These are phyloP conservation scores for Nothobranchius furzeri DNA, from an alignment of 2,113 vertebrate genomes.

Conservation along the genomic window DNA sequence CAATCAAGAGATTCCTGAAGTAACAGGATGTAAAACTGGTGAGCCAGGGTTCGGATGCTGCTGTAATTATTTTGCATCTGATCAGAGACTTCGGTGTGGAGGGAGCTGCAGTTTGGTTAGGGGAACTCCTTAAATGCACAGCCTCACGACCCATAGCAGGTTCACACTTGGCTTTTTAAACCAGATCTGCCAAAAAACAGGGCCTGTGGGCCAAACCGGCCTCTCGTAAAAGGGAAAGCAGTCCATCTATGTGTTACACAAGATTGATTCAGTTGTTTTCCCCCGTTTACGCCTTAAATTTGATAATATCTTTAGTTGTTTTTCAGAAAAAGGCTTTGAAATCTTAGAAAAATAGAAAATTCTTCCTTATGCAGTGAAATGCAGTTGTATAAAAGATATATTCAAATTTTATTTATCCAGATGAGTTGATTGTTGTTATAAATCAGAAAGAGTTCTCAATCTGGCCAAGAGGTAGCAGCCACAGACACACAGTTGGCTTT, in stretches of 20 bases:
- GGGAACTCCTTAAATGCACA: conserved; percentile 23
- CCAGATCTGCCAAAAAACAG: conserved; percentile 48
- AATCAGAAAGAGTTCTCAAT: no score
- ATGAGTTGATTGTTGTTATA: no score
- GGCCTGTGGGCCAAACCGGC: conserved; percentile 41
- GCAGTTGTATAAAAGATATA: no score
- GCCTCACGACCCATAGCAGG: conserved; percentile 17
- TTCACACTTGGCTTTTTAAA: conserved; percentile 30
- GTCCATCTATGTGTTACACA: not conserved
- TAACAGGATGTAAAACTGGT: not conserved
- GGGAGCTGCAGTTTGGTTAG: conserved; percentile 16
- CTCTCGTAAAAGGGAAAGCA: conserved; percentile 13
- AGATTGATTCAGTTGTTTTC: not conserved
- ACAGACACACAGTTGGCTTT: no score
- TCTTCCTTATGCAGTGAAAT: no score
- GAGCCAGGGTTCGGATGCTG: conserved; percentile 3
- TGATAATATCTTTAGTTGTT: not conserved
- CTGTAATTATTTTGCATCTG: conserved; percentile 7
- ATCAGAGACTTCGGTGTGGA: conserved; percentile 24
- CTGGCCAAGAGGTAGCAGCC: no score
- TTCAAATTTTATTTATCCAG: no score
- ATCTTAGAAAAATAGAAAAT: not conserved
- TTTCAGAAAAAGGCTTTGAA: not conserved
- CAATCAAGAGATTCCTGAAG: not conserved
- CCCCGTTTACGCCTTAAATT: not conserved